Conservation (phyloP, 2,113 vertebrate genomes). For the Anguilla rostrata region DNA sequence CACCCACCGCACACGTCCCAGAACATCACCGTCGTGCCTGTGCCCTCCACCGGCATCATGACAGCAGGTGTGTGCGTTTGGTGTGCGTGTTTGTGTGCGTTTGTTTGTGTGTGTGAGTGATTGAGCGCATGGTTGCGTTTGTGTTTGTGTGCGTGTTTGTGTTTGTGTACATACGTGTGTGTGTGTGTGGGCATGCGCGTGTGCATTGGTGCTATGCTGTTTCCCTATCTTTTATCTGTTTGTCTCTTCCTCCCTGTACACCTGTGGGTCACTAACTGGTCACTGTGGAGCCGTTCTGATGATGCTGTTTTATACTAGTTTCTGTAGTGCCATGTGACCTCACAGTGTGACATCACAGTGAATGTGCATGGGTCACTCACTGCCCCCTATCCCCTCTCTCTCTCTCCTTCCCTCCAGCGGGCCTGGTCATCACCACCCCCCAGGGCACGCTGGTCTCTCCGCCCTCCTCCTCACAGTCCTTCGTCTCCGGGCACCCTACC, state of each 20-base stretch:
- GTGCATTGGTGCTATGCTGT: not conserved
- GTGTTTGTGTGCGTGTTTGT: not conserved
- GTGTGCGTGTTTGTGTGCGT: not conserved
- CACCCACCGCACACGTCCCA: constrained; percentile 87
- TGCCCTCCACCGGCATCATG: constrained; percentile 94
- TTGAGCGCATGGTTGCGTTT: not conserved
- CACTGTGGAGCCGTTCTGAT: not conserved
- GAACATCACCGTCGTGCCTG: constrained; percentile 93
- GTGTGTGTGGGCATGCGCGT: not conserved
- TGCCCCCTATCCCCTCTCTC: not conserved
- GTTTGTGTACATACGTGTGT: not conserved
- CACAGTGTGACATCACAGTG: too few relatives aligned
- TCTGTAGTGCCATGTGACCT: not conserved
- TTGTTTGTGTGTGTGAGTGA: not conserved
- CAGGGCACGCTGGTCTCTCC: constrained; percentile 91
- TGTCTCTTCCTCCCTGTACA: not conserved
- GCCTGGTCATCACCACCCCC: constrained; percentile 93
- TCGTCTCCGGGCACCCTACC: constrained; percentile 83
- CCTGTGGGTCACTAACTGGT: not conserved
- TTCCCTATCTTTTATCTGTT: not conserved
- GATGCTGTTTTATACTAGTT: not conserved
- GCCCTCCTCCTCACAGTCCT: constrained; percentile 87
- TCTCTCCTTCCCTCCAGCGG: constrained; percentile 70
- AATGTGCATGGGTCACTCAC: too few relatives aligned
- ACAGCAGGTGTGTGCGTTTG: constrained; percentile 78